phyloP scores from a whole-genome alignment of 1,140 invertebrate genomes.

The Aricia agestis region DNA sequence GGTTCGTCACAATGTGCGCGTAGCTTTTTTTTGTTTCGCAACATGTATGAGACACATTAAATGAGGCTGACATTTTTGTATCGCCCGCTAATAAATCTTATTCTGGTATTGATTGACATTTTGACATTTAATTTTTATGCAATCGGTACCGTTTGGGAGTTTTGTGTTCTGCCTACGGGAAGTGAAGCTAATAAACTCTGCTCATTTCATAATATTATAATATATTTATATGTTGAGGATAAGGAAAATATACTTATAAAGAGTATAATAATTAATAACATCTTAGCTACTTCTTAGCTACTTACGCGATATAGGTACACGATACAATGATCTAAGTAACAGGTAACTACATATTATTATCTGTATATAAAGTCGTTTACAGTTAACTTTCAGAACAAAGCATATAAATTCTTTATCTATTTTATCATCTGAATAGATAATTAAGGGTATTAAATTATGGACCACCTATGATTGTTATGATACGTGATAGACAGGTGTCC shows the following conservation, averaged over 20 bases:
- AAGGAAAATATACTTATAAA: too few species aligned
- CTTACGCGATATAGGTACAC: too few species aligned
- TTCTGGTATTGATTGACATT: neutral
- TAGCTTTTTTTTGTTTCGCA: neutral
- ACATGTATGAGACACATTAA: neutral
- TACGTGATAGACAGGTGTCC: constrained; percentile 2
- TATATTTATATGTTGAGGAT: too few species aligned
- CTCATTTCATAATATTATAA: neutral
- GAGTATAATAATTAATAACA: too few species aligned
- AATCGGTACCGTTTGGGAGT: neutral
- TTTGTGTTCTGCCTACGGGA: neutral
- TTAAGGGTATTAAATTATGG: constrained; percentile 2
- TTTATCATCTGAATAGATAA: neutral
- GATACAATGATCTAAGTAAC: too few species aligned
- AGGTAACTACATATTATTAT: too few species aligned
- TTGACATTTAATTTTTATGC: neutral
- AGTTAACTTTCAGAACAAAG: too few species aligned
- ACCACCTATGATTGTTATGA: constrained; percentile 8
- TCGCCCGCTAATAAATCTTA: neutral
- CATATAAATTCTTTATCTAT: too few species aligned
- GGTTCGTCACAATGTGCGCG: too few species aligned
- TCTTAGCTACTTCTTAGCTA: too few species aligned
- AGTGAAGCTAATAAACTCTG: neutral
- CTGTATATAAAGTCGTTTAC: too few species aligned
- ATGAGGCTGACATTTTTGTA: neutral